Base-by-base conservation (phyloP, 2,888 invertebrate species). In the Andrena hattorfiana region DNA sequence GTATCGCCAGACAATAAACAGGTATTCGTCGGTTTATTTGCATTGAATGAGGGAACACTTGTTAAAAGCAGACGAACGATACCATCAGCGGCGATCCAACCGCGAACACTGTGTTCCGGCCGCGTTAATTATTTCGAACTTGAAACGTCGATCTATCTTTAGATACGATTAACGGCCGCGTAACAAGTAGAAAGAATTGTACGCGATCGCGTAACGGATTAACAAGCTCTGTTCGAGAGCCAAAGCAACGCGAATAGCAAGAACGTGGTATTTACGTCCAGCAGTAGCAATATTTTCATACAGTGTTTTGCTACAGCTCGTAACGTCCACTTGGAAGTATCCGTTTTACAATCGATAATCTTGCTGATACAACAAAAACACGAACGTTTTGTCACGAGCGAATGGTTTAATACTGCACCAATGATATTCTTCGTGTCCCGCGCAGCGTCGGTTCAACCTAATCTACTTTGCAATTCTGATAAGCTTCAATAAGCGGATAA, bases 21-120 rank as follows among this genome's bases (percentile, higher is more conserved):
- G 56, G 63, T 68, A 72, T 76, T 71, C 67, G 51, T 13, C n/a
- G 30, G 77, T 70, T 76, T 77, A 71, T 86, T 85, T 85, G 79
- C 80, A 80, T 73, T 60, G 77, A 54, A 82, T 59, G 59, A 68
- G 51, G 32, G 64, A 66, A 81, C 71, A 59, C 76, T 81, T 81
- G 77, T 80, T 70, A 67, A 74, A 77, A 51, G 13, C 30, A 13
- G 28, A 42, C 49, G 54, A 28, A n/a, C 28, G 76, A 76, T 79
- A 76, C 5, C 49, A 64, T 69, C 69, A 56, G 32, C 32, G 54
- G 20, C 54, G 7, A 56, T 54, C 73, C 56, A 23, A 20, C n/a
- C 20, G 59, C 20, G 59, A 64, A 64, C 64, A 59, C 51, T 28
- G 71, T 56, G 16, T 23, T 20, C 20, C 48, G 30, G 42, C 13